Conservation (phyloP, 2,797 vertebrate genomes). For the Remorina albescens region DNA sequence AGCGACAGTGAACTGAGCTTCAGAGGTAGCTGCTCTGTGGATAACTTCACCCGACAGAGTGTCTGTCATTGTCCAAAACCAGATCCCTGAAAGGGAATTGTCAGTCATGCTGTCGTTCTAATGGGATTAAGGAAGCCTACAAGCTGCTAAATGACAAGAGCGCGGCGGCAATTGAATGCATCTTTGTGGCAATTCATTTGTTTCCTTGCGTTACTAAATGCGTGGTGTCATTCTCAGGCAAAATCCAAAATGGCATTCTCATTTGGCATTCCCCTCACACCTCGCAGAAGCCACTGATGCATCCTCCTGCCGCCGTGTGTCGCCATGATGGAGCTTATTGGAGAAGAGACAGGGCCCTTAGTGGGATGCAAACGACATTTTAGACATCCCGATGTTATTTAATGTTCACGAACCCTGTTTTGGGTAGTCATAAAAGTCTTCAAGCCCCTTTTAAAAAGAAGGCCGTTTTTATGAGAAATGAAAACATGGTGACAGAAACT, state of each 20-base stretch:
- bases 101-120: constrained; percentile 43
- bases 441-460: constrained; percentile 77
- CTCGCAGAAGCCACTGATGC: constrained; percentile 28
- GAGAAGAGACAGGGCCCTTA: constrained; percentile 56
- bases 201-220: constrained; percentile 39
- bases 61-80: constrained; percentile 13
- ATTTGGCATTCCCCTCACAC: constrained; percentile 58
- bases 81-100: constrained; percentile 45
- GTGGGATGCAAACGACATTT: constrained; percentile 68
- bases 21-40: constrained; percentile 85
- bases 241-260: constrained; percentile 57
- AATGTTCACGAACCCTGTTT: constrained; percentile 73
- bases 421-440: constrained; percentile 80
- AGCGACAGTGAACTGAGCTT: constrained; percentile 99
- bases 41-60: not conserved
- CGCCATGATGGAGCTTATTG: constrained; percentile 59
- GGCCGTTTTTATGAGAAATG: constrained; percentile 83
- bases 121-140: constrained; percentile 54
- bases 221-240: constrained; percentile 17
- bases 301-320: constrained; percentile 42
- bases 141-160: constrained; percentile 60
- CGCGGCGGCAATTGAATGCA: constrained; percentile 33
- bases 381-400: constrained; percentile 72
- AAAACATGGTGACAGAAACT: constrained; percentile 84
- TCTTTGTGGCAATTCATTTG: constrained; percentile 60